Conservation (phyloP, 2,797 vertebrate genomes). For the Lepus townsendii region DNA sequence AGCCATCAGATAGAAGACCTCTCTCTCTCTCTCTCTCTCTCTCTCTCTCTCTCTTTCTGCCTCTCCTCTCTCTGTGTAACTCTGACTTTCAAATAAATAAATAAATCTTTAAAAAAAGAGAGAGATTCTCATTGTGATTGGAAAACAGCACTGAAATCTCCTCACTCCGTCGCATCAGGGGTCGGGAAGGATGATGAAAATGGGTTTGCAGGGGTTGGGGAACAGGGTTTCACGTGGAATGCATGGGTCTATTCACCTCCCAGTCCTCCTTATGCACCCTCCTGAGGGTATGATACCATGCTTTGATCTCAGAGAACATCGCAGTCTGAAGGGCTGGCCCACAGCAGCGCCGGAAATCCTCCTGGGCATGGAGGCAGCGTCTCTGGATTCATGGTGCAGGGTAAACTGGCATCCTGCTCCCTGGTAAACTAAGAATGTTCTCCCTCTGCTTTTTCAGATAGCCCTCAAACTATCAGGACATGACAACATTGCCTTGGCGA, state of each 20-base stretch:
- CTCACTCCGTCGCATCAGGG: not conserved
- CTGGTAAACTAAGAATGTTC: not conserved
- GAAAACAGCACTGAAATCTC: not conserved
- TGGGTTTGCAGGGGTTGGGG: not conserved
- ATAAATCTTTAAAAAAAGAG: not conserved
- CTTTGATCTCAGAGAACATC: not conserved
- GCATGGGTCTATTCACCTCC: not conserved
- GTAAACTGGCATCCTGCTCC: not conserved
- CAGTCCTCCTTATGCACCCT: not conserved
- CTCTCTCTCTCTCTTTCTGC: too few species aligned
- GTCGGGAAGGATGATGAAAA: not conserved
- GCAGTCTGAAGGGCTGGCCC: not conserved
- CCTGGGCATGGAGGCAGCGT: not conserved
- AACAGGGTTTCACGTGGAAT: not conserved
- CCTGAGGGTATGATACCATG: not conserved
- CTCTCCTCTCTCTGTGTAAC: too few species aligned
- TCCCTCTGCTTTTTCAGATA: conserved; percentile 46
- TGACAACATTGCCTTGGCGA: not conserved
- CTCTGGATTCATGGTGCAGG: conserved; percentile 8
- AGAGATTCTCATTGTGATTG: not conserved
- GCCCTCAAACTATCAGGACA: not conserved
- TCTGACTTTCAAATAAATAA: too few species aligned
- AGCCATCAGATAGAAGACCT: too few species aligned
- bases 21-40: too few species aligned
- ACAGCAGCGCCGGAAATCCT: not conserved